These are phyloP conservation scores for Brachionus rubens DNA, from an alignment of 1,140 invertebrate genomes.

Conservation along the genomic window DNA sequence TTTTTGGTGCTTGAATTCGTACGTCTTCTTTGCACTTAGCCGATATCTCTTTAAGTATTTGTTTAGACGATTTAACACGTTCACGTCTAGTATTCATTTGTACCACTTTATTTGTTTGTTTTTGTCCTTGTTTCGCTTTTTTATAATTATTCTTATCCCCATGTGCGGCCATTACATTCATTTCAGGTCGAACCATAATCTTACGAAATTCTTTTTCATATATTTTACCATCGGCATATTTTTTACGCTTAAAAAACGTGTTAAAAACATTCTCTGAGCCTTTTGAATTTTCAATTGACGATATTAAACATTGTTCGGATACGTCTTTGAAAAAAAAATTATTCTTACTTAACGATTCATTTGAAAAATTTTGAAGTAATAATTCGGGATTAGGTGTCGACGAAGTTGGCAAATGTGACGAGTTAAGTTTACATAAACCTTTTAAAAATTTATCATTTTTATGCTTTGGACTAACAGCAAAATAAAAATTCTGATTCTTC, in stretches of 20 bases:
- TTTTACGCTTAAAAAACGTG: neutral
- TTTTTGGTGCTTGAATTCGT: too few relatives aligned
- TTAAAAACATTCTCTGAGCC: too few relatives aligned
- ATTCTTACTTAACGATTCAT: neutral
- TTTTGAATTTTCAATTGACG: conserved; percentile 1
- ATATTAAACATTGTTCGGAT: neutral
- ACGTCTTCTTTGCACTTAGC: neutral
- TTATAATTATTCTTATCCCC: neutral
- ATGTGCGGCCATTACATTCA: neutral
- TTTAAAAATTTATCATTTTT: conserved; percentile 20
- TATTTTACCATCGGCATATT: conserved; percentile 16
- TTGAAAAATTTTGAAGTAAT: conserved; percentile 9
- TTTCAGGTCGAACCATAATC: neutral
- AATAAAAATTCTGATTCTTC: conserved; percentile 34
- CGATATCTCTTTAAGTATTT: conserved; percentile 17
- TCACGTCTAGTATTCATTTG: neutral
- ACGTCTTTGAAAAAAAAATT: neutral
- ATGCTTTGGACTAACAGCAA: conserved; percentile 23
- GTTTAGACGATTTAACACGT: conserved; percentile 9
- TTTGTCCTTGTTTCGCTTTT: neutral
- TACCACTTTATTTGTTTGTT: neutral
- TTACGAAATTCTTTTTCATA: conserved; percentile 13
- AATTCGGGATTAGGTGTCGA: conserved; percentile 16
- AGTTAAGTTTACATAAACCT: neutral
- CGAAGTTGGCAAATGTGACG: neutral